A percentile compares a stretch with the other conserved stretches of the same genome.
Evolutionary conservation across 1,140 invertebrate species (phyloP).

Genomic region (Heliconius eleuchia): DNA sequence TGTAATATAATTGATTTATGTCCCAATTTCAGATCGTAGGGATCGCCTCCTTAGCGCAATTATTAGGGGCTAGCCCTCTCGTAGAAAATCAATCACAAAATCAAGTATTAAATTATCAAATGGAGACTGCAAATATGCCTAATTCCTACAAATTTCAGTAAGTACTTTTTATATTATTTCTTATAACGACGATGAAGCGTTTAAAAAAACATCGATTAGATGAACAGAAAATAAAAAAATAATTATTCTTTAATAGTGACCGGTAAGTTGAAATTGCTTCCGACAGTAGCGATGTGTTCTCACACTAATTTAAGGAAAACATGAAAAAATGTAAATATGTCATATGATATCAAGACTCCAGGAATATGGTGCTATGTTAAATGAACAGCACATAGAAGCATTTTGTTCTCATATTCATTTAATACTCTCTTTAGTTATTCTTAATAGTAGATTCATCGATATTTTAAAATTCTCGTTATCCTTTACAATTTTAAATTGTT

Average conservation of each 20-base stretch:
- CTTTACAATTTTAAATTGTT: no score
- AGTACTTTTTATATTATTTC: slow-evolving; percentile 40
- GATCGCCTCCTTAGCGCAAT: slow-evolving; percentile 40
- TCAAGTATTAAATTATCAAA: slow-evolving; percentile 60
- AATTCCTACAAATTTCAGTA: slow-evolving; percentile 71
- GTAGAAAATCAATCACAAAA: slow-evolving; percentile 50
- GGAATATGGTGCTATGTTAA: no score
- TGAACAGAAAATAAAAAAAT: neutral
- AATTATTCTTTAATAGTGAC: neutral
- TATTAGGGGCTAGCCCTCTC: slow-evolving; percentile 48
- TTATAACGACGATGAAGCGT: neutral
- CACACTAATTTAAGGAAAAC: neutral
- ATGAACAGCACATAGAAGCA: no score
- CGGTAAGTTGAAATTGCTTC: neutral
- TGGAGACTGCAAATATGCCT: slow-evolving; percentile 64
- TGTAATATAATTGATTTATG: neutral
- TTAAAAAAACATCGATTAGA: neutral
- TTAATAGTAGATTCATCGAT: no score
- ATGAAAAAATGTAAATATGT: neutral
- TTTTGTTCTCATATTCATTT: no score
- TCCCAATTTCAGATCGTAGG: slow-evolving; percentile 51
- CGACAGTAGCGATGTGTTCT: neutral
- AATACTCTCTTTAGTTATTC: no score
- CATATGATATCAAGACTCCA: no score
- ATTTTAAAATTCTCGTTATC: no score